Conservation (phyloP, 2,113 vertebrate species). For the Hydrolagus affinis region DNA sequence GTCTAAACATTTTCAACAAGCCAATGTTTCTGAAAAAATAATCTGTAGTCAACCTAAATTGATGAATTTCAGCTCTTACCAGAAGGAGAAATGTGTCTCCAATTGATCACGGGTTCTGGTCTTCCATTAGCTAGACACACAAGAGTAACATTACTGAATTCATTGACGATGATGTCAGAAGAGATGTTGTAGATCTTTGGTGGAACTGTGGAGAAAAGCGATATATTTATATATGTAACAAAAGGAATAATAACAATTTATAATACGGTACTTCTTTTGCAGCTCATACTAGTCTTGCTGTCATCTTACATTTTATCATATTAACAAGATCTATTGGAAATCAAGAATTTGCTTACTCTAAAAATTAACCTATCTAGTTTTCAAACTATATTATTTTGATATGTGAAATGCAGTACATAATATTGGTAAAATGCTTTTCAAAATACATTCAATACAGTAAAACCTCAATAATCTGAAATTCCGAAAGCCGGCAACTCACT, state of each 20-base stretch:
- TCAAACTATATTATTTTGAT: conserved; percentile 3
- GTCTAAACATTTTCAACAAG: too few species aligned
- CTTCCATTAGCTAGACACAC: conserved; percentile 91
- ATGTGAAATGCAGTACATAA: not conserved
- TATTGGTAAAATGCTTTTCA: not conserved
- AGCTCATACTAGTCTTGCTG: not conserved
- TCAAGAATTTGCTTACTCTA: not conserved
- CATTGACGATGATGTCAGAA: conserved; percentile 89
- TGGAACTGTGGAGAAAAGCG: conserved; percentile 71
- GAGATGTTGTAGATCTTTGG: conserved; percentile 96
- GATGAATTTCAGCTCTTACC: conserved; percentile 55
- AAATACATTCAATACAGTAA: too few species aligned
- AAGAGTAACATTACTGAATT: conserved; percentile 90
- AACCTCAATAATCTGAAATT: too few species aligned
- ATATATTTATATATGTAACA: not conserved
- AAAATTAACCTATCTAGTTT: not conserved
- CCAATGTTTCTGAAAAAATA: not conserved
- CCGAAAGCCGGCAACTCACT: too few species aligned
- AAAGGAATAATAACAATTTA: not conserved
- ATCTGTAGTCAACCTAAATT: not conserved
- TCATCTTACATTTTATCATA: not conserved
- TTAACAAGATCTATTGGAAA: not conserved
- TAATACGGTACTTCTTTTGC: not conserved
- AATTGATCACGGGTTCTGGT: conserved; percentile 90
- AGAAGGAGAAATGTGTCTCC: conserved; percentile 93